Base-by-base conservation (phyloP, 2,113 vertebrate species). In the Cyprinodon tularosa region DNA sequence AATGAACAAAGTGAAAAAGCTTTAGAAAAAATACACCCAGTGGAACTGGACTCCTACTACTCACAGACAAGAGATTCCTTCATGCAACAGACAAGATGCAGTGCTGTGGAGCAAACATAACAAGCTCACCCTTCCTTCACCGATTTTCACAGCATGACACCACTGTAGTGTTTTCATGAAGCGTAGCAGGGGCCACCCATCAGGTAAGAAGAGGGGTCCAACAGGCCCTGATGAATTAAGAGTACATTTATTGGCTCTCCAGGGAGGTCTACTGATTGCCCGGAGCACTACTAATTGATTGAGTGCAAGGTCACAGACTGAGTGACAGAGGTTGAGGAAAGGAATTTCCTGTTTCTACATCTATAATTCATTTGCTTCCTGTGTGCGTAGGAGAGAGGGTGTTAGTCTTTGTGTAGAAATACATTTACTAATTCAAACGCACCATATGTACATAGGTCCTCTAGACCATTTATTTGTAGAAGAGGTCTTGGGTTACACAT, bases 311-410 rank as follows among this genome's bases (percentile, higher is more conserved):
- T 94, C 89, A 78, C 70, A 77, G 83, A 66, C 84, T 84, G 88
- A 93, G 84, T 90, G 92, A 93, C 91, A 91, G 88, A 88, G 90
- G 89, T 82, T 84, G 81, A 80, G 74, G 83, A 77, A 71, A 90
- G 88, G 93, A 90, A 94, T 94, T 94, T 94, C 93, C 94, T 95
- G 92, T 94, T 93, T 92, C 92, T 86, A 82, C 91, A 94, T 94
- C 90, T 89, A 93, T 94, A 93, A 94, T 94, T 94, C 91, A 95
- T 86, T 71, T 79, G 81, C 86, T 93, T 94, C 91, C 91, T 94
- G 88, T 86, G 68, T 76, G 74, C 63, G 74, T 50, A 20, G 15
- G 60, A 36, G 47, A 15, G 71, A 70, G 68, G 40, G 45, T 65
- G 70, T 64, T 38, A 64, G 63, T 42, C 50, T 17, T 50, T 68